Base-by-base conservation (phyloP, 2,113 vertebrate genomes). In the Calonectris borealis region DNA sequence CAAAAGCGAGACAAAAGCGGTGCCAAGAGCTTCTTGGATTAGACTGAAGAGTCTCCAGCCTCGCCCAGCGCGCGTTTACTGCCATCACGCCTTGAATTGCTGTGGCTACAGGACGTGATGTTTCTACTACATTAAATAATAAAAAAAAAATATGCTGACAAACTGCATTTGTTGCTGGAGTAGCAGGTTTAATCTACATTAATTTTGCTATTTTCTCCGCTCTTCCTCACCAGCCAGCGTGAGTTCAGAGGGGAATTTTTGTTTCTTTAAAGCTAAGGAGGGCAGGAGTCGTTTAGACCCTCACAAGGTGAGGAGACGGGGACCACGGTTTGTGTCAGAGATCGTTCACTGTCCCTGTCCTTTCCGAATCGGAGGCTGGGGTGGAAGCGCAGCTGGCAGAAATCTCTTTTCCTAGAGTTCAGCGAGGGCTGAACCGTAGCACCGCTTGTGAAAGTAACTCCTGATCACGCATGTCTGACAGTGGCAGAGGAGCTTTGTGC, bases 251-350 rank as follows among this genome's bases (percentile, higher is more conserved):
- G 36, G 40, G 52, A 49, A 15, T 15, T 36, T 26, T 13, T 69
- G 11, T 44, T 34, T 64, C 46, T 44, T 60, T 58, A 57, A 83
- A 49, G 13, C 44, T 18, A 4, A 61, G 44, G 49, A 54, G 42
- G 25, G 31, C 55, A 66, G 69, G 26, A 71, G 29, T 7, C 5
- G 0, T n/a, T 58, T 3, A 36, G 36, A 38, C 6, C 15, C 13
- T 44, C 19, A 2, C 3, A 10, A 16, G 55, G 25, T 8, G 10
- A 52, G 46, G 48, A 40, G 36, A 42, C 0, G 4, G 26, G 40
- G 49, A 16, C 31, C 12, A 6, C 0, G 0, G 40, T 55, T 64
- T 64, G 32, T 31, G 29, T 6, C 7, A 2, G 46, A 11, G 66
- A 27, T 11, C 1, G 0, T 18, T 46, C 16, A 1, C 20, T 32